Evolutionary conservation across 2,113 vertebrate genomes (phyloP).

Genomic region (Menidia beryllina): DNA sequence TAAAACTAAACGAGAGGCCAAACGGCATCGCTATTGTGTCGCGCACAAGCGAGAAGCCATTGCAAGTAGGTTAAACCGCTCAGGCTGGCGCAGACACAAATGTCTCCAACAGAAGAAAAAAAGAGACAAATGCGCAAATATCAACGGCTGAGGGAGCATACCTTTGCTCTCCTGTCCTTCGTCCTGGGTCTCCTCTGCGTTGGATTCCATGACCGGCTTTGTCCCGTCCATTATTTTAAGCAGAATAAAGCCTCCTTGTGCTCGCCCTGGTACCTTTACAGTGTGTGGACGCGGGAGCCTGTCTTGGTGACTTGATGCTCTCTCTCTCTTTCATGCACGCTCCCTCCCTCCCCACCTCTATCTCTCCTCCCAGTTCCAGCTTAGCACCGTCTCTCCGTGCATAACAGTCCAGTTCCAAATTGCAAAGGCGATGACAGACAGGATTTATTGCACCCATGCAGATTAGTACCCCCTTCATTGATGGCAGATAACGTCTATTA

Average conservation of each 20-base stretch:
- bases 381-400: conserved; percentile 67
- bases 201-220: conserved; percentile 97
- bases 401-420: conserved; percentile 84
- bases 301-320: conserved; percentile 62
- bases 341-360: conserved; percentile 21
- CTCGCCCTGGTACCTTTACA: conserved; percentile 54
- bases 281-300: conserved; percentile 62
- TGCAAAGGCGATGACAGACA: conserved; percentile 84
- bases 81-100: conserved; percentile 72
- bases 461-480: conserved; percentile 83
- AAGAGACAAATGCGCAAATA: conserved; percentile 26
- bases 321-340: conserved; percentile 49
- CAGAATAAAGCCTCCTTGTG: conserved; percentile 83
- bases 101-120: conserved; percentile 26
- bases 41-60: conserved; percentile 57
- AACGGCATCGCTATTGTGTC: conserved; percentile 64
- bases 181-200: conserved; percentile 93
- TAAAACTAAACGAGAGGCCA: conserved; percentile 14
- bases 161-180: conserved; percentile 98
- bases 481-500: conserved; percentile 75
- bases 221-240: conserved; percentile 91
- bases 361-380: conserved; percentile 45
- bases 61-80: conserved; percentile 78
- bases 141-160: conserved; percentile 66
- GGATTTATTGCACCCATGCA: conserved; percentile 75